These are phyloP conservation scores for Aramus guarauna DNA, from an alignment of 2,113 vertebrate species.

Conservation along the genomic window DNA sequence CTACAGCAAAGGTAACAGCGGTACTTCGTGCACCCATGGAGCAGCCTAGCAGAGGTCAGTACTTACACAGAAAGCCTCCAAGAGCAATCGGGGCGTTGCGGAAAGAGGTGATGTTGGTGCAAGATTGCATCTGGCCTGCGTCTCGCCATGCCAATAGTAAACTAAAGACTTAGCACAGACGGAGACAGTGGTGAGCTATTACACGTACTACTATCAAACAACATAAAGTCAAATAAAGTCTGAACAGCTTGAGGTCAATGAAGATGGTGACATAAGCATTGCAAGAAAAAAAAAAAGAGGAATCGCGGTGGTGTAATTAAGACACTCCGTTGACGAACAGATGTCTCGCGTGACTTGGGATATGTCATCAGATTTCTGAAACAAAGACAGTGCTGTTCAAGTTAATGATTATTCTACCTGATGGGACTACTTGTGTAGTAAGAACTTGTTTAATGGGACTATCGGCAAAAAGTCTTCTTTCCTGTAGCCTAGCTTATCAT, in stretches of 20 bases:
- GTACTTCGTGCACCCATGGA: not conserved
- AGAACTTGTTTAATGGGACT: not conserved
- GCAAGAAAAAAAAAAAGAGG: not conserved
- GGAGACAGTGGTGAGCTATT: not conserved
- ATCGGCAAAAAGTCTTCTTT: not conserved
- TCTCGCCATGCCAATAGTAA: not conserved
- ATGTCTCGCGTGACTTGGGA: fast-evolving
- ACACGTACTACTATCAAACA: not conserved
- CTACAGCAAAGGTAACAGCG: not conserved
- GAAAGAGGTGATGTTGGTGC: not conserved
- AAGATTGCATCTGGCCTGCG: not conserved
- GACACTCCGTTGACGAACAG: not conserved
- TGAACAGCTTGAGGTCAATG: not conserved
- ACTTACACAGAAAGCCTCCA: not conserved
- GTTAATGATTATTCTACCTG: not conserved
- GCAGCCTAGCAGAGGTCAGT: not conserved
- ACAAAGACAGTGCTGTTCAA: not conserved
- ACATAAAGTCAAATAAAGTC: not conserved
- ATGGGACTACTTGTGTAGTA: not conserved
- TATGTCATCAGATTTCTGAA: not conserved
- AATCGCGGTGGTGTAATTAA: not conserved
- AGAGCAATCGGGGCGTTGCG: not conserved
- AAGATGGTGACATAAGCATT: fast-evolving
- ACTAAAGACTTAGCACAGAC: not conserved
- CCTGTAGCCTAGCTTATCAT: not conserved